A percentile compares a stretch with the other conserved stretches of the same genome.
Evolutionary conservation across 1,140 invertebrate genomes (phyloP).

Genomic region (Drosophila lini): DNA sequence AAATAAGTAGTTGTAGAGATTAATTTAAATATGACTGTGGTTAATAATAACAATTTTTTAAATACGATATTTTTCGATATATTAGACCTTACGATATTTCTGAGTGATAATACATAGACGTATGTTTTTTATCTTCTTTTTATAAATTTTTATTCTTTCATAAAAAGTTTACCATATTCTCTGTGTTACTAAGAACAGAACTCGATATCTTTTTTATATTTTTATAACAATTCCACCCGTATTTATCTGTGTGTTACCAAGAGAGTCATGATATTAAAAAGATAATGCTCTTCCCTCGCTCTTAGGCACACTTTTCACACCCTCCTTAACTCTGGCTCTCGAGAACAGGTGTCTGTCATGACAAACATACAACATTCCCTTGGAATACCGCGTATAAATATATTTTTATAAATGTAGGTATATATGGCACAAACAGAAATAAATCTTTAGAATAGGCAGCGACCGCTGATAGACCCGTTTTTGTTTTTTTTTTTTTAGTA

Average conservation of each 20-base stretch:
- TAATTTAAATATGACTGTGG: no score
- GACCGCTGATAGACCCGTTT: conserved; percentile 44
- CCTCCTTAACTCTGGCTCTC: conserved; percentile 4
- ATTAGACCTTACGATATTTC: no score
- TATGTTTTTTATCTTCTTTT: no score
- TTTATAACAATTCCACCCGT: not conserved
- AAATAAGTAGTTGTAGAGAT: no score
- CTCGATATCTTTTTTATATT: conserved; percentile 10
- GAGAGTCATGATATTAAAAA: conserved; percentile 10
- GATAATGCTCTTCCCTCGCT: not conserved
- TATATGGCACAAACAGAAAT: conserved; percentile 63
- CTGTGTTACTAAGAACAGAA: conserved; percentile 24
- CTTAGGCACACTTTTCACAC: conserved; percentile 35
- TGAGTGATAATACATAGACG: no score
- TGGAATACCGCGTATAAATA: conserved; percentile 38
- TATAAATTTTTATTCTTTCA: not conserved
- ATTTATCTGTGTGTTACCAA: conserved; percentile 2
- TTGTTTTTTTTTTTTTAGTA: conserved; percentile 20
- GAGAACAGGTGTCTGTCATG: conserved; percentile 33
- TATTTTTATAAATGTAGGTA: conserved; percentile 1
- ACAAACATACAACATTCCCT: conserved; percentile 28
- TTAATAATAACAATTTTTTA: no score
- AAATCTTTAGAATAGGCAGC: conserved; percentile 54
- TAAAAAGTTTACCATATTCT: not conserved
- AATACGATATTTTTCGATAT: no score